These are phyloP conservation scores for Choristoneura rosaceana DNA, from an alignment of 2,888 invertebrate species.

Conservation along the genomic window DNA sequence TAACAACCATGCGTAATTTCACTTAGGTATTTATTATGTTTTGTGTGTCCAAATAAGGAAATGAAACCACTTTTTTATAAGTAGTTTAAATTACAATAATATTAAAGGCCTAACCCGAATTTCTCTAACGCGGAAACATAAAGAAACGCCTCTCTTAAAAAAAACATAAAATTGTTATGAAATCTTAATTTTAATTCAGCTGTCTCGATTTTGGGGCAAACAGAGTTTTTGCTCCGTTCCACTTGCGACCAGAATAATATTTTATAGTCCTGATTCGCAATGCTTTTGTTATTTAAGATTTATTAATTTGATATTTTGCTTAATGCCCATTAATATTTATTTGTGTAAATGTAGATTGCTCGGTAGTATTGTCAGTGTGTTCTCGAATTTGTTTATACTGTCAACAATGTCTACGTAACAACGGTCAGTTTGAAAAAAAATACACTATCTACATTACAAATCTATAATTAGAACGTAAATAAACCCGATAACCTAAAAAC, in stretches of 20 bases:
- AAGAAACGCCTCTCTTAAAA: constrained; percentile 15
- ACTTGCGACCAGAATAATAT: constrained; percentile 21
- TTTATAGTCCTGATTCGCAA: background rate
- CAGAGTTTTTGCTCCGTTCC: constrained; percentile 27
- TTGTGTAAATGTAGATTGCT: background rate
- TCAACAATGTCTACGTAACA: background rate
- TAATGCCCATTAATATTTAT: background rate
- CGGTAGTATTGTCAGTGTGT: background rate
- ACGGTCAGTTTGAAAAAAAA: background rate
- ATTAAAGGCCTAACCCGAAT: constrained; percentile 27
- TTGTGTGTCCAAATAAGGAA: no score
- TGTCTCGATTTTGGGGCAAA: constrained; percentile 27
- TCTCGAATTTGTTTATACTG: background rate
- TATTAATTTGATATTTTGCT: background rate
- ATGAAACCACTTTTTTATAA: no score
- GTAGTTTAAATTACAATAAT: constrained; percentile 21
- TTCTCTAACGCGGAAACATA: constrained; percentile 28
- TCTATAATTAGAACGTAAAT: constrained; percentile 40
- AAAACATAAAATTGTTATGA: constrained; percentile 34
- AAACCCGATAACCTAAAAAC: constrained; percentile 38
- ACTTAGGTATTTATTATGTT: no score
- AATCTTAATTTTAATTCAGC: constrained; percentile 29
- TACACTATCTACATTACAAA: constrained; percentile 10
- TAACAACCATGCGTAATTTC: no score
- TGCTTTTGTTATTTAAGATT: background rate